Evolutionary conservation across 64 coral and sea anemone genomes (phyloP).

Genomic region (Orbicella faveolata): DNA sequence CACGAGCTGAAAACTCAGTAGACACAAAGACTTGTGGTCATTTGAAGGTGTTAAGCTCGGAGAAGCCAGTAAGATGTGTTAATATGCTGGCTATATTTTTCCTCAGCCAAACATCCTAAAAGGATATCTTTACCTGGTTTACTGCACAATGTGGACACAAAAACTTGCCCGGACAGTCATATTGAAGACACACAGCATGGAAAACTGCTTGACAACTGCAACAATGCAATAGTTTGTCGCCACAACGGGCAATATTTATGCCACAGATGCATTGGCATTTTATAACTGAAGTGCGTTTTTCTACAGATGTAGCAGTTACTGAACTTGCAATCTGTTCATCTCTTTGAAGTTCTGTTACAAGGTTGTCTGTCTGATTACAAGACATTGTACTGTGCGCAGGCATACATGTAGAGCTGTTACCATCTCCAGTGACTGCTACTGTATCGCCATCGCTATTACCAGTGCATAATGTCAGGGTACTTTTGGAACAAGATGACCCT

Average conservation of each 20-base stretch:
- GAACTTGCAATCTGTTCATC: neutral
- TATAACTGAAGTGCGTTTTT: neutral
- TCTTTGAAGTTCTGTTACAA: neutral
- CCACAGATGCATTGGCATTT: conserved; percentile 84
- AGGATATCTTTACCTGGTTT: conserved; percentile 36
- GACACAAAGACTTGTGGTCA: too few relatives aligned
- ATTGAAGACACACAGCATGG: conserved; percentile 62
- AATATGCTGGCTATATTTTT: too few relatives aligned
- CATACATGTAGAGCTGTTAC: neutral
- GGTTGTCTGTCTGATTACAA: neutral
- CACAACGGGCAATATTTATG: neutral
- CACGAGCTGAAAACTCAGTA: too few relatives aligned
- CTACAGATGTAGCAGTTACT: neutral
- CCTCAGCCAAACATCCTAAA: too few relatives aligned
- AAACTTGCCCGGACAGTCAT: conserved; percentile 9
- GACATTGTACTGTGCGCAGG: neutral
- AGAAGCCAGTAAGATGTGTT: too few relatives aligned
- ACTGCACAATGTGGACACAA: conserved; percentile 84
- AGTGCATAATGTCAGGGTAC: neutral
- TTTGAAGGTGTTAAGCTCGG: too few relatives aligned
- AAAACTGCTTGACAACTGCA: conserved; percentile 34
- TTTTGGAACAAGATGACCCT: neutral
- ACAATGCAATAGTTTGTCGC: conserved; percentile 55
- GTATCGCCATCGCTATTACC: neutral
- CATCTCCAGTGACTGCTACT: neutral